Conservation (phyloP, 1,140 invertebrate species). For the Scaptodrosophila lebanonensis region DNA sequence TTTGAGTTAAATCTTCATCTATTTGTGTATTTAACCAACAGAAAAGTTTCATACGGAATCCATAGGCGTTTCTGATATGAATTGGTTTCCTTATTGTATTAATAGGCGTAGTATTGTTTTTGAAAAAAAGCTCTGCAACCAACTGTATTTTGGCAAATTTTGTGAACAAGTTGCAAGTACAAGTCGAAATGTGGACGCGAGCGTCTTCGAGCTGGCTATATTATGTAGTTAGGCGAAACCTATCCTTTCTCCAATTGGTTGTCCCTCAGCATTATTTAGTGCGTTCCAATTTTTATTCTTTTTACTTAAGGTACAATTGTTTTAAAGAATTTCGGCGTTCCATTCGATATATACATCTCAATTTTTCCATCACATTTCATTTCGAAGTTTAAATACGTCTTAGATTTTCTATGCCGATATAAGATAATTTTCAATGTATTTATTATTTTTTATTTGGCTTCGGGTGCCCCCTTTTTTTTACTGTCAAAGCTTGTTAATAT, state of each 20-base stretch:
- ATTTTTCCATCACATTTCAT: constrained; percentile 63
- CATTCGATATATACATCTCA: constrained; percentile 44
- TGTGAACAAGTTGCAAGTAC: constrained; percentile 51
- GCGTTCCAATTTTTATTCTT: constrained; percentile 60
- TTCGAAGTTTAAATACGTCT: constrained; percentile 55
- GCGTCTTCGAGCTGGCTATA: constrained; percentile 6
- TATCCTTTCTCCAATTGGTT: constrained; percentile 36
- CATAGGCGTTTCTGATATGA: too few relatives aligned
- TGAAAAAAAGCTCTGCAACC: too few relatives aligned
- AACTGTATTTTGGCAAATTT: constrained; percentile 74
- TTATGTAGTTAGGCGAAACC: constrained; percentile 58
- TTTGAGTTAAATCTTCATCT: too few relatives aligned
- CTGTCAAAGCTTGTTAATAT: constrained; percentile 62
- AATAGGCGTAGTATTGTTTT: too few relatives aligned
- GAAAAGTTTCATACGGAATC: too few relatives aligned
- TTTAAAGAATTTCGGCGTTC: constrained; percentile 36
- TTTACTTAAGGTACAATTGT: constrained; percentile 69
- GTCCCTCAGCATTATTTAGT: constrained; percentile 40
- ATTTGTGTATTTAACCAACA: too few relatives aligned
- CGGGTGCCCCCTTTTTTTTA: constrained; percentile 39
- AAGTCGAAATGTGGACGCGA: constrained; percentile 41
- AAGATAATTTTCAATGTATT: constrained; percentile 29
- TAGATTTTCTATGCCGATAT: constrained; percentile 17
- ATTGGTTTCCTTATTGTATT: too few relatives aligned
- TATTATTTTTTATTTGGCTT: constrained; percentile 73